phyloP scores from a whole-genome alignment of 2,888 invertebrate genomes.

The Xanthorhoe designata region DNA sequence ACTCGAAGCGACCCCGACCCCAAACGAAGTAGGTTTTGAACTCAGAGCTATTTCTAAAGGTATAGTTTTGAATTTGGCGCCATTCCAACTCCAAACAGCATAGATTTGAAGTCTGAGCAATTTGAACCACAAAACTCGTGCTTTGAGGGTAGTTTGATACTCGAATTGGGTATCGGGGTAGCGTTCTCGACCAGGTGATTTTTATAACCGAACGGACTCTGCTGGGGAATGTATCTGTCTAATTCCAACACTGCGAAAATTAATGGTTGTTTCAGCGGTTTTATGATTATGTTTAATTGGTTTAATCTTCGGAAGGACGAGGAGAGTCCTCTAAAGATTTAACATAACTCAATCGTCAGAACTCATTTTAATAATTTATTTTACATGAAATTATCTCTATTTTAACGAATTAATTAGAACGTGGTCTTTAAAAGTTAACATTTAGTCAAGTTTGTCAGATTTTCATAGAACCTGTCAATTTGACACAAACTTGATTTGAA shows the following conservation, averaged over 20 bases:
- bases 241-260: neutral
- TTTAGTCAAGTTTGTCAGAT: neutral
- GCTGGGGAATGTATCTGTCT: neutral
- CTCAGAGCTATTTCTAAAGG: neutral
- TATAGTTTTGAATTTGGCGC: neutral
- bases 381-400: neutral
- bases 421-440: neutral
- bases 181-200: neutral
- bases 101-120: neutral
- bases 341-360: neutral
- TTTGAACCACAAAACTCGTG: neutral
- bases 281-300: neutral
- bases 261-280: conserved; percentile 1
- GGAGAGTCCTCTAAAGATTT: neutral
- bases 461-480: neutral
- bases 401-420: neutral
- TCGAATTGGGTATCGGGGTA: neutral
- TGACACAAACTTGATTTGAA: neutral
- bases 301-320: neutral
- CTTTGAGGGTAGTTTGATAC: neutral
- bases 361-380: neutral
- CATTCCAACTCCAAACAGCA: neutral
- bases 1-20: neutral
- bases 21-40: neutral
- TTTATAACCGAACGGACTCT: neutral